These are phyloP conservation scores for Ictidomys tridecemlineatus DNA, from an alignment of 2,113 vertebrate species.

Conservation along the genomic window DNA sequence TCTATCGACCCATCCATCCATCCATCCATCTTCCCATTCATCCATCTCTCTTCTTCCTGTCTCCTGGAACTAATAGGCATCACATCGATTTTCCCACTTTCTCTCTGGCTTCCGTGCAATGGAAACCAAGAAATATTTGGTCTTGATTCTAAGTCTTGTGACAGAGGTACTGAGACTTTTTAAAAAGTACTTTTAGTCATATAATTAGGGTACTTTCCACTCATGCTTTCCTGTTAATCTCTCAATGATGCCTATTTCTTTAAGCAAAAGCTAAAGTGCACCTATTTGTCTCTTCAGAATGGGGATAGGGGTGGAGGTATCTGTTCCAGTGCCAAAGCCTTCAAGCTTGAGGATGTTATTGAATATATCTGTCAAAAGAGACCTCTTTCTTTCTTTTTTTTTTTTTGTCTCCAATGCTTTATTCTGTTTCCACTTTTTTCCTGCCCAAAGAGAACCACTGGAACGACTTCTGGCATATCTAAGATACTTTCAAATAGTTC, in stretches of 20 bases:
- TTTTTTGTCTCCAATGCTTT: not conserved
- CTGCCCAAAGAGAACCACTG: constrained; percentile 33
- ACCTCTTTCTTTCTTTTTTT: constrained; percentile 25
- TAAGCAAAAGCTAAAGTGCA: constrained; percentile 21
- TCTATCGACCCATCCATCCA: too few relatives aligned
- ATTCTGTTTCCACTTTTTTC: constrained; percentile 60
- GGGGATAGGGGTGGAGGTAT: not conserved
- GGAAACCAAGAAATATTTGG: constrained; percentile 46
- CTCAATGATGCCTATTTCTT: constrained; percentile 3
- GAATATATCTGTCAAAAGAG: constrained; percentile 25
- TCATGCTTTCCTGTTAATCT: constrained; percentile 59
- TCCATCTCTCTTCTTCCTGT: not conserved
- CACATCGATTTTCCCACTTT: not conserved
- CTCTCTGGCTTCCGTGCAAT: not conserved
- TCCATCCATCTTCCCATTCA: too few relatives aligned
- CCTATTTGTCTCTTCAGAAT: not conserved
- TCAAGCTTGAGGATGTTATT: not conserved
- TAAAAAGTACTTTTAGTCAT: not conserved
- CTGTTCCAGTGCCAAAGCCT: not conserved
- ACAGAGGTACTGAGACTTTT: not conserved
- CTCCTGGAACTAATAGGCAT: not conserved
- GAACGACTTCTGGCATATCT: constrained; percentile 48
- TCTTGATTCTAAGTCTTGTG: constrained; percentile 52
- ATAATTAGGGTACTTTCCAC: constrained; percentile 36
- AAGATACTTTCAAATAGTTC: constrained; percentile 5